These are phyloP conservation scores for Bungarus multicinctus DNA, from an alignment of 2,113 vertebrate genomes.

Conservation along the genomic window DNA sequence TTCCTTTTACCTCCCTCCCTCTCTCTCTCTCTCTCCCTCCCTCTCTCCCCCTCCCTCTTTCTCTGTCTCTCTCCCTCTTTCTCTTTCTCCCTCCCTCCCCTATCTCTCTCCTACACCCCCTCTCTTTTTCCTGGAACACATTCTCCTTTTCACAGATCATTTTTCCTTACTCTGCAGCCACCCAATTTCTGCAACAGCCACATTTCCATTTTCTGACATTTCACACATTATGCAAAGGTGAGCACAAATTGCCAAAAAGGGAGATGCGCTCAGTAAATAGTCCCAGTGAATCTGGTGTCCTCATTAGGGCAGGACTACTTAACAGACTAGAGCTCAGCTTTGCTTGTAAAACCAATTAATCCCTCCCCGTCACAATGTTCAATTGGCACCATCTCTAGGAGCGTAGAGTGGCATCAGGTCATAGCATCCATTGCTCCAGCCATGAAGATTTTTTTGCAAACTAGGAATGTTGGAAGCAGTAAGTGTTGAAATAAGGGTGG, in stretches of 20 bases:
- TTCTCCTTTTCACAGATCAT: neutral
- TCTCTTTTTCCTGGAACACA: neutral
- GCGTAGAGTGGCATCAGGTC: neutral
- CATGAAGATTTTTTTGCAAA: neutral
- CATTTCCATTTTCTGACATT: neutral
- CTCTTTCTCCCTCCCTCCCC: neutral
- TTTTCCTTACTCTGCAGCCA: neutral
- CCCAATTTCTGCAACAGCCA: neutral
- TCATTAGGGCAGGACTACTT: neutral
- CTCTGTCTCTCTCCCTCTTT: neutral
- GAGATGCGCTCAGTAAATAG: neutral
- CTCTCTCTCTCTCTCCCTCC: too few species aligned
- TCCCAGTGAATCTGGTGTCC: neutral
- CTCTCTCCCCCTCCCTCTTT: too few species aligned
- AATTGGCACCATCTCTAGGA: neutral
- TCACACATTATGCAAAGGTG: neutral
- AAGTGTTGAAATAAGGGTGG: neutral
- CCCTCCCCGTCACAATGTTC: neutral
- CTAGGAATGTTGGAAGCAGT: neutral
- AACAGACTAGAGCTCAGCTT: neutral
- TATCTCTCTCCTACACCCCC: neutral
- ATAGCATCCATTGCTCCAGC: neutral
- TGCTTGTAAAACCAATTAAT: neutral
- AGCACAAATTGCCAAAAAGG: neutral
- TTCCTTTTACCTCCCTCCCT: too few species aligned